Conservation (phyloP, 2,113 vertebrate species). For the Labeo rohita region DNA sequence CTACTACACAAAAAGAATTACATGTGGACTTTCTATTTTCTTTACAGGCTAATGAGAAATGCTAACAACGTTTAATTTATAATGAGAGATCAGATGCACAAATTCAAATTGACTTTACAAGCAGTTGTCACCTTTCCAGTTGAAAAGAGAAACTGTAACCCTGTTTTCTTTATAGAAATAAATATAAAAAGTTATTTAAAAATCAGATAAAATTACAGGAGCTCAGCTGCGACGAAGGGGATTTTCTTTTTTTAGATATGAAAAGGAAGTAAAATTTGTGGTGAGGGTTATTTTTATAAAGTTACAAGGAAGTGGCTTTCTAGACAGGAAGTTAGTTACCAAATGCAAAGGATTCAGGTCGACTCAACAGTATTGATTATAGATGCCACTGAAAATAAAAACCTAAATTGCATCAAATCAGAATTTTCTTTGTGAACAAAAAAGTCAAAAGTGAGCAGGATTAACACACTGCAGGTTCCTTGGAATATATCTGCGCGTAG, state of each 20-base stretch:
- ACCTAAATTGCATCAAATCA: background rate
- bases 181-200: background rate
- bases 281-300: background rate
- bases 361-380: background rate
- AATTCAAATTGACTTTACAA: background rate
- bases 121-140: background rate
- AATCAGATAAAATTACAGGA: background rate
- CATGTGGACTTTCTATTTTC: constrained; percentile 17
- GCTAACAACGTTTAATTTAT: constrained; percentile 22
- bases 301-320: background rate
- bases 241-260: background rate
- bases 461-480: background rate
- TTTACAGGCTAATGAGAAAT: constrained; percentile 47
- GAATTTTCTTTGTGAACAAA: background rate
- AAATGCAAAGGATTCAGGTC: background rate
- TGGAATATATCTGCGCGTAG: background rate
- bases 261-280: background rate
- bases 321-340: background rate
- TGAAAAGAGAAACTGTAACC: background rate
- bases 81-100: background rate
- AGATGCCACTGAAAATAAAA: background rate
- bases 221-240: background rate
- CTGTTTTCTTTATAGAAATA: constrained; percentile 37
- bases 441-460: background rate
- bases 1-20: background rate